A percentile compares a stretch with the other conserved stretches of the same genome.
Conservation (phyloP, 2,113 vertebrate species). For the Nesogale talazaci region DNA sequence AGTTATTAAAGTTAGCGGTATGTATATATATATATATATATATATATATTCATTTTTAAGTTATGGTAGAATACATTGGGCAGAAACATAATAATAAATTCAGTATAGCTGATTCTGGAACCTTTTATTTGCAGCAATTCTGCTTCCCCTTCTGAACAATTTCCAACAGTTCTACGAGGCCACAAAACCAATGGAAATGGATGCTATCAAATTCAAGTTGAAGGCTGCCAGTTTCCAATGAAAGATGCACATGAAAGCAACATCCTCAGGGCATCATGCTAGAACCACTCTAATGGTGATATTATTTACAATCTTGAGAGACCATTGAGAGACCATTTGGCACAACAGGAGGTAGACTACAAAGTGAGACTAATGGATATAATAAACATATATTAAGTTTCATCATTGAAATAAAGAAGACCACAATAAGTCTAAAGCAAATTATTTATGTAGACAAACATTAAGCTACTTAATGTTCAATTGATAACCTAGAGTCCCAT, state of each 20-base stretch:
- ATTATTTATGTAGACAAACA: slow-evolving; percentile 58
- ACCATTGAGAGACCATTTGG: background rate
- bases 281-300: background rate
- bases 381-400: slow-evolving; percentile 7
- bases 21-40: background rate
- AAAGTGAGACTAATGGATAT: background rate
- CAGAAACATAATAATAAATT: background rate
- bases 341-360: background rate
- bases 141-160: background rate
- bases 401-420: slow-evolving; percentile 61
- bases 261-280: background rate
- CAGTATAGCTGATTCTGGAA: background rate
- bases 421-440: slow-evolving; percentile 51
- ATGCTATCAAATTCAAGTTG: background rate
- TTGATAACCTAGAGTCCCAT: slow-evolving; percentile 74
- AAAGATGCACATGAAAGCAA: background rate
- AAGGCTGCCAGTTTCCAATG: background rate
- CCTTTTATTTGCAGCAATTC: background rate
- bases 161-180: background rate
- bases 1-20: no score
- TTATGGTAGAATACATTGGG: background rate
- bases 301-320: background rate
- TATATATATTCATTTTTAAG: background rate
- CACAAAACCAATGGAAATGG: background rate
- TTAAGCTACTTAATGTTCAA: slow-evolving; percentile 58